Percentiles rank a stretch among this genome's conserved stretches.
Evolutionary conservation across 1,140 invertebrate species (phyloP).

Genomic region (Vanessa tameamea): DNA sequence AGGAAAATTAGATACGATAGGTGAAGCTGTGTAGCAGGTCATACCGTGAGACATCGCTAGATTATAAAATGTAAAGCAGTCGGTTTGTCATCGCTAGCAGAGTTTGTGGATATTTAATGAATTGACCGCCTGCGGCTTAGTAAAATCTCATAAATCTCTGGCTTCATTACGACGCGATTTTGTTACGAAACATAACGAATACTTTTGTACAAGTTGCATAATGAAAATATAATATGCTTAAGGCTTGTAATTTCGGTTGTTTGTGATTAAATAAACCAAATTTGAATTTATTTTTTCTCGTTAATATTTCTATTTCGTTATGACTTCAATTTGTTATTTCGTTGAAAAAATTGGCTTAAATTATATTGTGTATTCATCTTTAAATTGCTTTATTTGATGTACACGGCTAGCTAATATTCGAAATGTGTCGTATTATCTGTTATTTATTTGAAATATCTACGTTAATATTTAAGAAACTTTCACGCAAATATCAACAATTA

Average conservation of each 20-base stretch:
- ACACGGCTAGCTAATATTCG: no score
- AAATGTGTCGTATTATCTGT: no score
- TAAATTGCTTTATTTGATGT: no score
- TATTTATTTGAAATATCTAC: no score
- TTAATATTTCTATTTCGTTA: neutral
- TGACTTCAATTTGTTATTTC: neutral
- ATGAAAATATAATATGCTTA: slow-evolving; percentile 19
- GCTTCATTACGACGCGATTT: slow-evolving; percentile 37
- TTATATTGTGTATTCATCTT: no score
- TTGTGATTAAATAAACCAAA: slow-evolving; percentile 13
- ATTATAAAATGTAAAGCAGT: slow-evolving; percentile 17
- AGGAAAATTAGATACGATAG: no score
- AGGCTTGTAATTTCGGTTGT: slow-evolving; percentile 8
- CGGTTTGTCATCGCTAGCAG: slow-evolving; percentile 25
- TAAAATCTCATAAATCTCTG: slow-evolving; percentile 32
- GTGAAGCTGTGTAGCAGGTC: no score
- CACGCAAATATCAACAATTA: no score
- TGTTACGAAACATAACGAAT: slow-evolving; percentile 25
- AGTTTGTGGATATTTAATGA: slow-evolving; percentile 51
- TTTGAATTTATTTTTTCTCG: neutral
- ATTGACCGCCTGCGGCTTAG: slow-evolving; percentile 41
- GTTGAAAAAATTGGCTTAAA: neutral
- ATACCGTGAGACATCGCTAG: neutral
- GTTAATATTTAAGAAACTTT: no score
- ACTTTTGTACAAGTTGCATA: slow-evolving; percentile 17